These are phyloP conservation scores for Ciconia nigra DNA, from an alignment of 2,797 vertebrate species.

Conservation along the genomic window DNA sequence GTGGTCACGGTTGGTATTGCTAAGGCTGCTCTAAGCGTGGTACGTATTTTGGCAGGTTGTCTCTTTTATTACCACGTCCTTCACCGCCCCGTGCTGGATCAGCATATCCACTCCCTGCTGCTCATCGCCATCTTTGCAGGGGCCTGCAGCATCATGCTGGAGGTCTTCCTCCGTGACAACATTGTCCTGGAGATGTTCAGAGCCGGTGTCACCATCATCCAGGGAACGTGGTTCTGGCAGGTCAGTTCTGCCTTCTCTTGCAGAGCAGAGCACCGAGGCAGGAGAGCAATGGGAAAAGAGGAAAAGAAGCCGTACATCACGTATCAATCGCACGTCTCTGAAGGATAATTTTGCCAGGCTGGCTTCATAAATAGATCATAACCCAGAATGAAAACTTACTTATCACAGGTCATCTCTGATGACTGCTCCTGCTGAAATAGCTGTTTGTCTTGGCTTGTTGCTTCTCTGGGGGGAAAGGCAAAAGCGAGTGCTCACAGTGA, in stretches of 20 bases:
- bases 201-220: conserved; percentile 79
- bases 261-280: rapidly evolving
- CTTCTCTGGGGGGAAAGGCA: neutral
- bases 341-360: neutral
- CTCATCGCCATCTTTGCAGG: conserved; percentile 81
- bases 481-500: neutral
- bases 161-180: conserved; percentile 83
- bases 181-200: conserved; percentile 84
- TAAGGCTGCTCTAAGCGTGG: neutral
- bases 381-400: neutral
- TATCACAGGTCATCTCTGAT: neutral
- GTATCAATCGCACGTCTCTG: rapidly evolving
- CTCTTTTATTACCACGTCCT: conserved; percentile 91
- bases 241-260: conserved; percentile 60
- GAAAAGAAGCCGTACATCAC: rapidly evolving
- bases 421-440: neutral
- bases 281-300: neutral
- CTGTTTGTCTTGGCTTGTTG: neutral
- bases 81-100: conserved; percentile 82
- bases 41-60: conserved; percentile 76
- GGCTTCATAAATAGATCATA: neutral
- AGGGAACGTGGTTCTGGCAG: conserved; percentile 97
- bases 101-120: conserved; percentile 90
- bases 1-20: rapidly evolving
- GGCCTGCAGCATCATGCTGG: conserved; percentile 74